phyloP scores from a whole-genome alignment of 2,113 vertebrate genomes.

The Myotis yumanensis region DNA sequence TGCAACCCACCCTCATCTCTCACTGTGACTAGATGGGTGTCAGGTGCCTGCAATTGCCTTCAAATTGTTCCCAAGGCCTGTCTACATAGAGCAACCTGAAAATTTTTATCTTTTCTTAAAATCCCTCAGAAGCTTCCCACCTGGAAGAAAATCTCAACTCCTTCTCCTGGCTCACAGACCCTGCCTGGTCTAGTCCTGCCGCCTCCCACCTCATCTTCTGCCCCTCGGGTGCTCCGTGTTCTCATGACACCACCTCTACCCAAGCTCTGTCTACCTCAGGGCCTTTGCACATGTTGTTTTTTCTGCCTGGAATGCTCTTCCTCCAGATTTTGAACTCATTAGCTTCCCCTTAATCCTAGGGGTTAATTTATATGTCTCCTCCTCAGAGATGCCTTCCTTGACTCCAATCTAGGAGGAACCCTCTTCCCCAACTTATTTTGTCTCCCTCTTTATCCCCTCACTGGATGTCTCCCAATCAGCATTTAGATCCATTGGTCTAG shows the following conservation, averaged over 20 bases:
- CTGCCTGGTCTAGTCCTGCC: background rate
- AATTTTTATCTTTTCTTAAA: background rate
- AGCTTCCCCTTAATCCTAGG: background rate
- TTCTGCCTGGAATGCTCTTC: background rate
- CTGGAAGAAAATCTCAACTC: background rate
- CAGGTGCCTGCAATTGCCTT: background rate
- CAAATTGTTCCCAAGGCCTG: background rate
- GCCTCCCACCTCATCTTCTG: accelerated
- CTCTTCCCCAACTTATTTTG: background rate
- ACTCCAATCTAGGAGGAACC: background rate
- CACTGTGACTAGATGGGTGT: background rate
- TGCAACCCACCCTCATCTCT: background rate
- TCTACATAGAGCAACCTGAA: background rate
- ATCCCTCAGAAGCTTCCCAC: background rate
- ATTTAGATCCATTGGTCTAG: background rate
- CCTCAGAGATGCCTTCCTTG: background rate
- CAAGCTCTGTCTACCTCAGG: background rate
- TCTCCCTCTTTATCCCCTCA: background rate
- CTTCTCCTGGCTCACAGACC: background rate
- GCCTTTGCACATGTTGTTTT: background rate
- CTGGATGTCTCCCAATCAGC: background rate
- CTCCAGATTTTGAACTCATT: background rate
- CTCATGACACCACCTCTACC: background rate
- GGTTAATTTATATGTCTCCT: background rate
- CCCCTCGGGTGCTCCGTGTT: accelerated